phyloP scores from a whole-genome alignment of 2,797 vertebrate genomes.

The Sebastes elongatus region DNA sequence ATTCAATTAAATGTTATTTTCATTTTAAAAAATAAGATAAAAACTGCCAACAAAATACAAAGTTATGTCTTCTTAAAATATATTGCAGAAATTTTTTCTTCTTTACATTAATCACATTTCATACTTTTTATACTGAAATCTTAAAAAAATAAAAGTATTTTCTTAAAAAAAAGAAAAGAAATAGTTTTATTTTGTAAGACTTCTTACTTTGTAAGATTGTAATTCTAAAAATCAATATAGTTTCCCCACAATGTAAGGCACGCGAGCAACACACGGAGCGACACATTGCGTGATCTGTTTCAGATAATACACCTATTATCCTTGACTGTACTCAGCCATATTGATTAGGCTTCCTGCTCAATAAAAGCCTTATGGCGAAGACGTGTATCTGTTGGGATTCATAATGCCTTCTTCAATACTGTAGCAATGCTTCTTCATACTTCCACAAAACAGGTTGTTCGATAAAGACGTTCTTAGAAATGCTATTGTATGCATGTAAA shows the following conservation, averaged over 20 bases:
- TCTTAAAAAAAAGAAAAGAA: too few species aligned
- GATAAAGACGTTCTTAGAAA: neutral
- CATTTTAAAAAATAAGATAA: neutral
- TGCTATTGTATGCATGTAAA: neutral
- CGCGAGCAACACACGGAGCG: neutral
- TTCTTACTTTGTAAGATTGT: too few species aligned
- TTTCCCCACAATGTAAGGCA: neutral
- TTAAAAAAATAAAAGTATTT: neutral
- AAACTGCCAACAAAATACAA: neutral
- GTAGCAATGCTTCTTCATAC: neutral
- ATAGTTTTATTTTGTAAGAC: neutral
- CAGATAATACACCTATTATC: conserved; percentile 68
- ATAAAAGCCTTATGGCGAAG: conserved; percentile 61
- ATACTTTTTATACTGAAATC: neutral
- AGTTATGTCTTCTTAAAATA: neutral
- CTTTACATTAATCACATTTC: neutral
- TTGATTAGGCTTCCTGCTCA: conserved; percentile 80
- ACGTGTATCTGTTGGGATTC: neutral
- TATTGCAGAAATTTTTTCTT: neutral
- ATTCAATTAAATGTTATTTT: neutral
- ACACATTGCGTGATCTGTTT: conserved; percentile 20
- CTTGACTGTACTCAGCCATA: conserved; percentile 71
- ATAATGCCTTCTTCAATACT: neutral
- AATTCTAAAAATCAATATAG: conserved; percentile 36
- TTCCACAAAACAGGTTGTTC: neutral